Evolutionary conservation across 2,797 vertebrate genomes (phyloP).

Genomic region (Sebastes melanostomus): DNA sequence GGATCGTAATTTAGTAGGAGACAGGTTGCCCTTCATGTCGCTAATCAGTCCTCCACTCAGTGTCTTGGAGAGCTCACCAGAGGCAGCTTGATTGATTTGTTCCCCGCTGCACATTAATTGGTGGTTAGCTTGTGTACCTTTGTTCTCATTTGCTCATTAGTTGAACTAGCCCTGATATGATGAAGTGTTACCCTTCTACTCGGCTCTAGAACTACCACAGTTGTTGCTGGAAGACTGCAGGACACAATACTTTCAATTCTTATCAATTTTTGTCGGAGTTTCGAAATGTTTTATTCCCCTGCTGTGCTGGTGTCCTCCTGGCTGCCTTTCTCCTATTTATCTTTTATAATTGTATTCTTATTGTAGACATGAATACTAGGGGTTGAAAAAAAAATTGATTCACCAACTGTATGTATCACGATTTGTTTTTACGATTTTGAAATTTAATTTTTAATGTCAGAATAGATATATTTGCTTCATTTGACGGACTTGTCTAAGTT

Average conservation of each 20-base stretch:
- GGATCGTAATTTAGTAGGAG: no score
- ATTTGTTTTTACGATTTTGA: no score
- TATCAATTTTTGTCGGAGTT: not conserved
- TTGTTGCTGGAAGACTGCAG: not conserved
- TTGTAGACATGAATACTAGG: not conserved
- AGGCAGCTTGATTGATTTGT: not conserved
- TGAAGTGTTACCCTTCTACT: not conserved
- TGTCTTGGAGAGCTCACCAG: not conserved
- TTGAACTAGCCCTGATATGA: not conserved
- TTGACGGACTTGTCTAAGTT: no score
- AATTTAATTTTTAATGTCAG: no score
- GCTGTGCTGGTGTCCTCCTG: not conserved
- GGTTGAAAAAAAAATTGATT: rapidly evolving
- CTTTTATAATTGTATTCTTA: not conserved
- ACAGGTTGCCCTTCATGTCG: not conserved
- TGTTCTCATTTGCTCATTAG: not conserved
- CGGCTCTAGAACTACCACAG: not conserved
- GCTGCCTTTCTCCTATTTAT: not conserved
- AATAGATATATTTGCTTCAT: no score
- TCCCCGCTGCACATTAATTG: not conserved
- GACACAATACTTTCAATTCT: not conserved
- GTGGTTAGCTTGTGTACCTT: not conserved
- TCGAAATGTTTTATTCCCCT: not conserved
- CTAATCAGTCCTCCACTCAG: not conserved
- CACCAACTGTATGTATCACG: no score